Evolutionary conservation across 1,140 invertebrate species (phyloP), one percentile per base, ranked within the genome.

Genomic region (Macrosteles quadrilineatus): DNA sequence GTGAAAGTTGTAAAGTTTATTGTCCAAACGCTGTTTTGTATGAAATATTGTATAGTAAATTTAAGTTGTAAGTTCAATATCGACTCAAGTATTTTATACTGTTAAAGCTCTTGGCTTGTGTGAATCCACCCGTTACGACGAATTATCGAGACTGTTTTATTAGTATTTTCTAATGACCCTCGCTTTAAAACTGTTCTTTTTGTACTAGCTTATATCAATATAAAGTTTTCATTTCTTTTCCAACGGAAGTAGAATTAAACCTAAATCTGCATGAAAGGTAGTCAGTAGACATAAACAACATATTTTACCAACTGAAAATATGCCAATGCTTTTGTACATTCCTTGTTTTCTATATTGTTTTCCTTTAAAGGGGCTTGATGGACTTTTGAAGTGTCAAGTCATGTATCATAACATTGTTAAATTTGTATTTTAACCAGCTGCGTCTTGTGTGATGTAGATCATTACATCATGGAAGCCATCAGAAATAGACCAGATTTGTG

Each of bases 261-360:
- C 14, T 50, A 50, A 50, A 50, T 50, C 47, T 19, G 21, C 21
- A 50, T 50, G 47, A 50, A 19, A 19, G 47, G 47, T 50, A 50
- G 47, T 21, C n/a, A n/a, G 21, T 50, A 50, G 47, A 19, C n/a
- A n/a, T 50, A n/a, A n/a, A n/a, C 14, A 50, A 4, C 21, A 19
- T 19, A 17, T n/a, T 19, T 50, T 3, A 19, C 21, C 21, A 19
- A 6, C 47, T 4, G n/a, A 19, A 50, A 50, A 50, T 17, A 21
- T 59, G 55, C 25, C 55, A 59, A 59, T 29, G 55, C 55, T 59
- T 59, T 59, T 59, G 47, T 59, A 59, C 55, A 59, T 59, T 59
- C 55, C 55, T 59, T 27, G 23, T 59, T 36, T 36, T 36, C 4
- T 36, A 36, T 36, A 6, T 36, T 36, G 32, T 36, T 36, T 36